Evolutionary conservation across 92 coral and sea anemone genomes (phyloP), one percentile per base, ranked within the genome.

Genomic region (Porites rus): DNA sequence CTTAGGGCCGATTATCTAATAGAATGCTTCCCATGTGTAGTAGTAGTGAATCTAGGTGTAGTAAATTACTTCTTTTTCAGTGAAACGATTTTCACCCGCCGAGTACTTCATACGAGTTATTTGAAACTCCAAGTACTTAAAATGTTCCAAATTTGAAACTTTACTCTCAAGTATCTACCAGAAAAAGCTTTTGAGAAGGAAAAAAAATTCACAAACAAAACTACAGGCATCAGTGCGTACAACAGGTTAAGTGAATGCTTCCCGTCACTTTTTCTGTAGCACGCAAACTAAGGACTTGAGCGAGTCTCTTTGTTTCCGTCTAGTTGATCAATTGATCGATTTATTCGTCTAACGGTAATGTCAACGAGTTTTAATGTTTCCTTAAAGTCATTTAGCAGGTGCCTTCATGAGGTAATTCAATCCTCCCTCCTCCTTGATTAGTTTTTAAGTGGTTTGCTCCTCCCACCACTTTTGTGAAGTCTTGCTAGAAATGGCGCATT

Each of bases 341-440:
- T 9, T 59, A 76, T 59, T 76, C 50, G 46, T 60, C 18, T 58
- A 28, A 76, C 80, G 19, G 22, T 28, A 24, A 76, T 76, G 16
- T 58, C 52, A 25, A 58, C 69, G 52, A 9, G n/a, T n/a, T 24
- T 8, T 22, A 59, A 51, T 17, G 21, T 18, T 25, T 25, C 60
- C 46, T 17, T 76, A 14, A 76, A 76, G 80, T 28, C 68, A 17
- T 60, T 56, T 28, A 28, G 43, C 80, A 16, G 80, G 80, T 76
- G 8, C 25, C 38, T 76, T 58, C 20, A 59, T 76, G 80, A 76
- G 69, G 69, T 76, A 76, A 76, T 76, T 10, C 24, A 21, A 31
- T 24, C 1, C 24, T 1, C 52, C 24, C 54, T 7, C 80, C 69
- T 76, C 31, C 28, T 60, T 46, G 10, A 60, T 58, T 59, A 58